phyloP scores from a whole-genome alignment of 1,140 invertebrate species.

The Helicoverpa armigera region DNA sequence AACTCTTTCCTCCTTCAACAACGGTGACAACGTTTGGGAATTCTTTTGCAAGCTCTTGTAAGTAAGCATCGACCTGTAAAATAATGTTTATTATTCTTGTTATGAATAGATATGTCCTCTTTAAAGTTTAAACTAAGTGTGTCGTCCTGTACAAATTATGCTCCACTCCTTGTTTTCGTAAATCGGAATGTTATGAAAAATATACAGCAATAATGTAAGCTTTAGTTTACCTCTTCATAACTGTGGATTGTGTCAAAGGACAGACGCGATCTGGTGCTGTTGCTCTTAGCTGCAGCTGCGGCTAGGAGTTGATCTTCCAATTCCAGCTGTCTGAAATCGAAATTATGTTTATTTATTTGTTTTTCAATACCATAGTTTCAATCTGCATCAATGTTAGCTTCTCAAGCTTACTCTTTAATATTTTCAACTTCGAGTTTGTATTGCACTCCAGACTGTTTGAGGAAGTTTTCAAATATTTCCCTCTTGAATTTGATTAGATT shows the following conservation, averaged over 20 bases:
- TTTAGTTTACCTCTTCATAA: conserved; percentile 52
- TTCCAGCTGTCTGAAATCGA: conserved; percentile 57
- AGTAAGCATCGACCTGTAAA: conserved; percentile 83
- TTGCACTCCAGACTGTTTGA: conserved; percentile 43
- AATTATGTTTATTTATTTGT: background rate
- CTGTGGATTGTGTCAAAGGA: conserved; percentile 56
- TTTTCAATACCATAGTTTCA: background rate
- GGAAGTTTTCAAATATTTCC: conserved; percentile 38
- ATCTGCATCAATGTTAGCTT: background rate
- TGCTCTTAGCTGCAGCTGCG: conserved; percentile 50
- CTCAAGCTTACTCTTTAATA: conserved; percentile 58
- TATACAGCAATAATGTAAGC: background rate
- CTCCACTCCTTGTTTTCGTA: no score
- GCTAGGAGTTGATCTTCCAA: conserved; percentile 61
- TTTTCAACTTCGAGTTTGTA: conserved; percentile 54
- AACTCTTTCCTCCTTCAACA: conserved; percentile 77
- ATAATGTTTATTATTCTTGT: background rate
- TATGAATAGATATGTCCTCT: background rate
- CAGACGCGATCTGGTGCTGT: conserved; percentile 44
- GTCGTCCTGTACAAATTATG: no score
- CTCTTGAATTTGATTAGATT: no score
- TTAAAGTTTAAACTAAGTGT: background rate
- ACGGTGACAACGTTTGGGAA: conserved; percentile 78
- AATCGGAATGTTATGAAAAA: background rate
- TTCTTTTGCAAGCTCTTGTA: conserved; percentile 75